These are phyloP conservation scores for Rhinichthys osculus DNA, from an alignment of 2,797 vertebrate genomes.

Conservation along the genomic window DNA sequence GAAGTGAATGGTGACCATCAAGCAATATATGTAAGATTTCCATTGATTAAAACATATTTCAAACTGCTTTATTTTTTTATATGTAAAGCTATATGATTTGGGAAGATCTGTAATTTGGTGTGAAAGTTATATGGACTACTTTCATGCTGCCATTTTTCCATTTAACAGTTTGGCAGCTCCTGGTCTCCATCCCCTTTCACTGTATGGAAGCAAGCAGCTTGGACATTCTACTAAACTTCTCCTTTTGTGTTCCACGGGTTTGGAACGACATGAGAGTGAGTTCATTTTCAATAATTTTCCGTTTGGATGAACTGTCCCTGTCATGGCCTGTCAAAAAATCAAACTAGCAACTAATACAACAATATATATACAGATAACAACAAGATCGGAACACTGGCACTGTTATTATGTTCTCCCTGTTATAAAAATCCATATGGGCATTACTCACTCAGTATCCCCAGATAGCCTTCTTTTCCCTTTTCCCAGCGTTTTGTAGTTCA, in stretches of 20 bases:
- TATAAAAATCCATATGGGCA: constrained; percentile 70
- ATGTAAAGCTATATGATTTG: background rate
- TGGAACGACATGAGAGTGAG: background rate
- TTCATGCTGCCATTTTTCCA: background rate
- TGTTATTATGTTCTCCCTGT: constrained; percentile 62
- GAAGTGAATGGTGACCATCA: background rate
- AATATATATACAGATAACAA: background rate
- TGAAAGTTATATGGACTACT: background rate
- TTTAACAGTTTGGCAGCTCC: background rate
- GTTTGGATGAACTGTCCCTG: background rate
- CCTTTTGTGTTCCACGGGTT: background rate
- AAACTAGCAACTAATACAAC: background rate
- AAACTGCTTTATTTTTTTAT: background rate
- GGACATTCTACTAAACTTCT: background rate
- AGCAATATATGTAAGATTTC: background rate
- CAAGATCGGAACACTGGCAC: background rate
- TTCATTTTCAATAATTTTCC: background rate
- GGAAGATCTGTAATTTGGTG: background rate
- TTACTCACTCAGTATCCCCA: constrained; percentile 68
- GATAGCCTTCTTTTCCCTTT: constrained; percentile 71
- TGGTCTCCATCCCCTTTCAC: background rate
- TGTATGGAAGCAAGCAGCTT: background rate
- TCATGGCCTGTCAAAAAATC: constrained; percentile 1
- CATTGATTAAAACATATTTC: background rate
- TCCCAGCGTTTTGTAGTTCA: constrained; percentile 56